Conservation (phyloP, 2,888 invertebrate genomes). For the Laothoe populi region DNA sequence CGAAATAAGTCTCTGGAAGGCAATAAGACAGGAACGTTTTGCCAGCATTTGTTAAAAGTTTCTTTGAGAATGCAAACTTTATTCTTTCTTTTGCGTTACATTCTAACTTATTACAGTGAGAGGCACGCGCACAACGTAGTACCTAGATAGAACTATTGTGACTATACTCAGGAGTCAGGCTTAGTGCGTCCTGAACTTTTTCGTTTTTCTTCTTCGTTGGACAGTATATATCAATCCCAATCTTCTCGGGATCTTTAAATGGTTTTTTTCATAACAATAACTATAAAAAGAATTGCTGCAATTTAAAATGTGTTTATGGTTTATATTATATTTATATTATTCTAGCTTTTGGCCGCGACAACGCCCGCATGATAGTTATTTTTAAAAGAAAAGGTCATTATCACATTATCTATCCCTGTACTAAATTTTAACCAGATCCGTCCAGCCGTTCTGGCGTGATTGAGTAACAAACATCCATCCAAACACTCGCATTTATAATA, state of each 20-base stretch:
- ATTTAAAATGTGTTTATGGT: too few species aligned
- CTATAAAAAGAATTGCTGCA: too few species aligned
- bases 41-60: slow-evolving; percentile 66
- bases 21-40: slow-evolving; percentile 64
- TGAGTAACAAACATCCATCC: too few species aligned
- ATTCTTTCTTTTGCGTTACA: slow-evolving; percentile 42
- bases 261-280: neutral
- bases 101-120: slow-evolving; percentile 36
- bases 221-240: neutral
- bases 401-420: too few species aligned
- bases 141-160: slow-evolving; percentile 1
- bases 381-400: too few species aligned
- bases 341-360: too few species aligned
- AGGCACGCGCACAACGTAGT: neutral
- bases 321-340: too few species aligned
- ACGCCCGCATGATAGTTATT: too few species aligned
- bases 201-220: slow-evolving; percentile 1
- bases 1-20: slow-evolving; percentile 61
- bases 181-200: neutral
- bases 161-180: neutral
- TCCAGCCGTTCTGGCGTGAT: too few species aligned
- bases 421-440: too few species aligned
- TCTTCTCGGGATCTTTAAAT: neutral
- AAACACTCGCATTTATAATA: too few species aligned
- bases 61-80: slow-evolving; percentile 48